Conservation (phyloP, 2,888 invertebrate genomes). For the Lymantria monacha region DNA sequence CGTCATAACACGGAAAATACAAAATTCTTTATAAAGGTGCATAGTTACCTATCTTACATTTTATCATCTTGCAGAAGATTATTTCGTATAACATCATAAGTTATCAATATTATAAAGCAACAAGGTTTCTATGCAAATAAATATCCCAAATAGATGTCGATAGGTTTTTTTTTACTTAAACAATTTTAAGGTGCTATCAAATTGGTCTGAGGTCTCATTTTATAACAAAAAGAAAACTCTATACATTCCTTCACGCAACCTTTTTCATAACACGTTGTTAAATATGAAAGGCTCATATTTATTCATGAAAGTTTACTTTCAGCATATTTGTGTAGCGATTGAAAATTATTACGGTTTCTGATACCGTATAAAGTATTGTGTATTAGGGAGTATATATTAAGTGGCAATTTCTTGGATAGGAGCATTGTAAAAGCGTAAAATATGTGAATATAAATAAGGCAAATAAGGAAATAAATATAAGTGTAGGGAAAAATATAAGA, state of each 20-base stretch:
- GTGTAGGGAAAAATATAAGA: no score
- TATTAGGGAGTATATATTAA: slow-evolving; percentile 27
- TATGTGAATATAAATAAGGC: background rate
- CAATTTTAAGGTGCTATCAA: background rate
- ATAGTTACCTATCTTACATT: no score
- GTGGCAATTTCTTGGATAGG: slow-evolving; percentile 19
- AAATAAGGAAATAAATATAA: background rate
- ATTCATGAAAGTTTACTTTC: slow-evolving; percentile 23
- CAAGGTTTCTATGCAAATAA: no score
- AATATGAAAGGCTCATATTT: slow-evolving; percentile 28
- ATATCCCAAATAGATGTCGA: no score
- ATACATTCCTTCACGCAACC: slow-evolving; percentile 8
- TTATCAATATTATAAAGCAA: no score
- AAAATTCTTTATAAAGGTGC: no score
- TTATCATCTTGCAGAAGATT: no score
- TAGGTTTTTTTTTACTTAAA: no score
- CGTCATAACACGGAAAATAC: no score
- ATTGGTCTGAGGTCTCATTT: background rate
- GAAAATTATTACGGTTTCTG: slow-evolving; percentile 29
- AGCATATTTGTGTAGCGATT: slow-evolving; percentile 27
- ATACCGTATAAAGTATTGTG: slow-evolving; percentile 19
- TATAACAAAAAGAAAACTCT: slow-evolving; percentile 3
- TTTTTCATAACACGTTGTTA: slow-evolving; percentile 17
- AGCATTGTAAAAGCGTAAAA: slow-evolving; percentile 1
- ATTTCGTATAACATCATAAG: no score